These are phyloP conservation scores for Odontocerum albicorne DNA, from an alignment of 2,888 invertebrate species.

Conservation along the genomic window DNA sequence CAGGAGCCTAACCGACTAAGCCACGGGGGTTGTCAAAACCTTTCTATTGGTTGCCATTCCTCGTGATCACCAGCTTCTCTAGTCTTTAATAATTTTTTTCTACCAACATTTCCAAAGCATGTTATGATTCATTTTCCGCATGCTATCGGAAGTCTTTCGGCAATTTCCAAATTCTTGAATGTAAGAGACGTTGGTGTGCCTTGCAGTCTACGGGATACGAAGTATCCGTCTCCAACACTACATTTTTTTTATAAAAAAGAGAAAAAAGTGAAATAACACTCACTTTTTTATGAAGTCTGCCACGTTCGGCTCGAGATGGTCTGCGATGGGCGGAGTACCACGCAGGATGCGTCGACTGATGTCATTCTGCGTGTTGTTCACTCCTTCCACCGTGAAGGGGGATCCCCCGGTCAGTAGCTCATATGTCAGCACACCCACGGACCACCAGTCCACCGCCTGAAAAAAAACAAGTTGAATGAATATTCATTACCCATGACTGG, in stretches of 20 bases:
- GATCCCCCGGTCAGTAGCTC: slow-evolving; percentile 96
- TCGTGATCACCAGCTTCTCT: too few species aligned
- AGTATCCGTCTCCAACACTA: too few species aligned
- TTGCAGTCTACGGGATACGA: too few species aligned
- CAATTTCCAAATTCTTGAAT: too few species aligned
- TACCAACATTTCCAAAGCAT: not conserved
- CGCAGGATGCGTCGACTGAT: slow-evolving; percentile 89
- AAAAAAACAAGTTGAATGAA: slow-evolving; percentile 14
- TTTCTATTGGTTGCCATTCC: not conserved
- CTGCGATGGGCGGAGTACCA: slow-evolving; percentile 88
- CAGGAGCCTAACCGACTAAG: too few species aligned
- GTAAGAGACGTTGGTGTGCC: too few species aligned
- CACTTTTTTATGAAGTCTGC: slow-evolving; percentile 67
- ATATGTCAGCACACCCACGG: slow-evolving; percentile 93
- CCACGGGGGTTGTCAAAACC: too few species aligned
- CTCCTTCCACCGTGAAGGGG: slow-evolving; percentile 95
- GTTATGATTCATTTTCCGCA: too few species aligned
- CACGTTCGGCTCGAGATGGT: slow-evolving; percentile 71
- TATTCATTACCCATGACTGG: too few species aligned
- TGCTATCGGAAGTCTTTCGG: too few species aligned
- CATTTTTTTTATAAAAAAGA: too few species aligned
- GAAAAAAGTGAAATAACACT: too few species aligned
- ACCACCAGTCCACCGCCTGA: slow-evolving; percentile 99
- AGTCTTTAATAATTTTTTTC: not conserved
- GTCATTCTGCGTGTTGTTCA: slow-evolving; percentile 91